Conservation (phyloP, 2,888 invertebrate species). For the Cordilura impudica region DNA sequence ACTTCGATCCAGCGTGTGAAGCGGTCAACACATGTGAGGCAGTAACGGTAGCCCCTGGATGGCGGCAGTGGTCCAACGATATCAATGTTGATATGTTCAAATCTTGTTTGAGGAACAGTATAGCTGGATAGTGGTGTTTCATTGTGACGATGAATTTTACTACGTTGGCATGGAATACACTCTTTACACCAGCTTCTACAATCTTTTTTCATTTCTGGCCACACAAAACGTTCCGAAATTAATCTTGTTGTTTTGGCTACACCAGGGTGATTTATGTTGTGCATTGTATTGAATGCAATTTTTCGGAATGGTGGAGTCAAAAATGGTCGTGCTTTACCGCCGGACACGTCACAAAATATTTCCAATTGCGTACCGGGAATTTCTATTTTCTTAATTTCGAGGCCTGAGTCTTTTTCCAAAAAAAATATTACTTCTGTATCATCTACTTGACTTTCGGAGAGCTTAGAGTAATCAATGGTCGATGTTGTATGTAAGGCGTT, state of each 20-base stretch:
- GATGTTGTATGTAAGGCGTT: slow-evolving; percentile 65
- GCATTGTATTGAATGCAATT: slow-evolving; percentile 27
- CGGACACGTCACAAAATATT: slow-evolving; percentile 36
- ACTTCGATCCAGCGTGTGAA: slow-evolving; percentile 65
- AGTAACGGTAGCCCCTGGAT: slow-evolving; percentile 64
- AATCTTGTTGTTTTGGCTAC: slow-evolving; percentile 8
- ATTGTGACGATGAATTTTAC: background rate
- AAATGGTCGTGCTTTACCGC: slow-evolving; percentile 27
- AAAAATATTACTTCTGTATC: background rate
- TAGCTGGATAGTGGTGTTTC: background rate
- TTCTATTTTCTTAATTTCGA: background rate
- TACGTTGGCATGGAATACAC: background rate
- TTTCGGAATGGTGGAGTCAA: slow-evolving; percentile 23
- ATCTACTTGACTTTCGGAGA: slow-evolving; percentile 6
- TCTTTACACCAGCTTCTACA: background rate
- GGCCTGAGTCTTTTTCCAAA: background rate
- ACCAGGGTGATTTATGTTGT: slow-evolving; percentile 35
- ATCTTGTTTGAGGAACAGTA: background rate
- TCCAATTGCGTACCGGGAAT: slow-evolving; percentile 19
- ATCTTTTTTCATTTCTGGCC: slow-evolving; percentile 29
- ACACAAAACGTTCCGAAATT: slow-evolving; percentile 9
- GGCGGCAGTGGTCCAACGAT: slow-evolving; percentile 58
- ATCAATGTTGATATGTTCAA: background rate
- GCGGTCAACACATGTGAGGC: slow-evolving; percentile 68
- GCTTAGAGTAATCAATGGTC: slow-evolving; percentile 71